Percentiles rank a stretch among this genome's conserved stretches.
Conservation (phyloP, 2,113 vertebrate species). For the Petroica traversi region DNA sequence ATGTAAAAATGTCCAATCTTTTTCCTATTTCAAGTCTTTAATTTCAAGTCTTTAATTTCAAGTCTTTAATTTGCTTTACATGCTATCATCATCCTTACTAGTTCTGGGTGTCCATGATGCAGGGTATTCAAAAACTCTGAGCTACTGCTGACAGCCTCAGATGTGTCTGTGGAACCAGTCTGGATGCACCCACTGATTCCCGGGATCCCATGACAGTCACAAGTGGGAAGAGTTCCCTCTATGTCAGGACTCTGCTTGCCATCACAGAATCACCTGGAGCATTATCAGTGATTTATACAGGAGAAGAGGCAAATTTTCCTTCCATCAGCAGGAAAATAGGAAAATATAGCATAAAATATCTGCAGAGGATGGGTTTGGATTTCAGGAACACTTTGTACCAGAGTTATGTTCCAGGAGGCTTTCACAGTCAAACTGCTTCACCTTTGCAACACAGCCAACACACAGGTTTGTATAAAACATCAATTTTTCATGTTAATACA, state of each 20-base stretch:
- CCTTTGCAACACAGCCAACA: background rate
- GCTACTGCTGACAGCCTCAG: background rate
- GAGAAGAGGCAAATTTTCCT: background rate
- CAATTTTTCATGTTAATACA: background rate
- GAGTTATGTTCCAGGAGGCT: background rate
- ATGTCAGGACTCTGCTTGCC: background rate
- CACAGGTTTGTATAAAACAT: background rate
- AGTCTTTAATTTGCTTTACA: background rate
- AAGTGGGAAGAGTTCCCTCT: background rate
- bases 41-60: background rate
- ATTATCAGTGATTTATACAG: background rate
- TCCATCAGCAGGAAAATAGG: background rate
- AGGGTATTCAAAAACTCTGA: background rate
- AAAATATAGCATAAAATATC: background rate
- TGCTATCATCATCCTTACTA: background rate
- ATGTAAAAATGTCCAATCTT: background rate
- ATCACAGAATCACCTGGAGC: background rate
- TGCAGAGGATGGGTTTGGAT: background rate
- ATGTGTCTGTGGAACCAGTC: background rate
- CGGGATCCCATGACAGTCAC: background rate
- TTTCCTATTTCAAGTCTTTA: background rate
- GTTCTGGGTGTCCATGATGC: background rate
- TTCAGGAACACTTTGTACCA: background rate
- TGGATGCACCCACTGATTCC: background rate
- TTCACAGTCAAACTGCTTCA: background rate